Evolutionary conservation across 2,113 vertebrate genomes (phyloP).

Genomic region (Phoenicopterus ruber): DNA sequence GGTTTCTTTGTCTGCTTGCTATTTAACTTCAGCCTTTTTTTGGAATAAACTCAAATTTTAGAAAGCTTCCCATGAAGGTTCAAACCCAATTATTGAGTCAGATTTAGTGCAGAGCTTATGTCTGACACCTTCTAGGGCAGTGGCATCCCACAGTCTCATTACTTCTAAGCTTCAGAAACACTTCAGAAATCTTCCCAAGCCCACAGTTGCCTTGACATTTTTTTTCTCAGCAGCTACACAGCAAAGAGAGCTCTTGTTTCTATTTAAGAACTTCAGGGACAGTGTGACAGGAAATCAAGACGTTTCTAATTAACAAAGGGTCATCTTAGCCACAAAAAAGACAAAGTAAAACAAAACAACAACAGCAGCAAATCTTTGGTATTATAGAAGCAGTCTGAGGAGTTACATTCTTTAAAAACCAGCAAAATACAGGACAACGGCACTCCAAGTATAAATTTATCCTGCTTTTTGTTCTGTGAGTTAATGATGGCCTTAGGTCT

Average conservation of each 20-base stretch:
- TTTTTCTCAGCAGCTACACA: background rate
- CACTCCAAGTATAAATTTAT: background rate
- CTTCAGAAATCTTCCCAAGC: background rate
- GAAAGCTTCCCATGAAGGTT: conserved; percentile 21
- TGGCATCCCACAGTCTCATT: background rate
- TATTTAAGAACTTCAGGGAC: background rate
- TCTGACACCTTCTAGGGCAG: background rate
- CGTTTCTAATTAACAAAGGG: background rate
- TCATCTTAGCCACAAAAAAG: background rate
- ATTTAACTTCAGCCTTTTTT: background rate
- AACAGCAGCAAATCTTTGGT: background rate
- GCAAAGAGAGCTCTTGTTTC: background rate
- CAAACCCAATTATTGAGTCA: background rate
- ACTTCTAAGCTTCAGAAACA: background rate
- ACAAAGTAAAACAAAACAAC: background rate
- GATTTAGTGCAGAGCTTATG: background rate
- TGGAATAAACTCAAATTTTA: background rate
- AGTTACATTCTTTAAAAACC: background rate
- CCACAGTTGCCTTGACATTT: background rate
- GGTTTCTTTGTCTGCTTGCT: background rate
- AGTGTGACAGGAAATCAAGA: background rate
- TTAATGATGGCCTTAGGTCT: background rate
- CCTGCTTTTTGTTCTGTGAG: background rate
- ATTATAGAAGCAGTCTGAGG: background rate
- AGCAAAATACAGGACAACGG: background rate